Conservation (phyloP, 2,797 vertebrate species). For the Anguilla megastoma region DNA sequence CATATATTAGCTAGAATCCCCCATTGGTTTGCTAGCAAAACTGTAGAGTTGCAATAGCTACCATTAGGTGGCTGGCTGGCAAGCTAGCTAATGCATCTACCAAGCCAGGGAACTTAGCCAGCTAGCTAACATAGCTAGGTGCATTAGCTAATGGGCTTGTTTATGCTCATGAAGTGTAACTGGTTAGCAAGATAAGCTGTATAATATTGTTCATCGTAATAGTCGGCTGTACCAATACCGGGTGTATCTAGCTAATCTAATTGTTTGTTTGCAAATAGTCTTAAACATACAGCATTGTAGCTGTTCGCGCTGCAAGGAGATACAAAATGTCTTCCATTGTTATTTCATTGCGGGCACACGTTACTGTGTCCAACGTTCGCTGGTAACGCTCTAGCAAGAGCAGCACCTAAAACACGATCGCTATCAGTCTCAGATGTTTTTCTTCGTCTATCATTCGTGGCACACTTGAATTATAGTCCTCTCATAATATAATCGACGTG, state of each 20-base stretch:
- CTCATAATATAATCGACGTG: background rate
- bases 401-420: background rate
- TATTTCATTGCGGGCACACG: slow-evolving; percentile 32
- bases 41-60: background rate
- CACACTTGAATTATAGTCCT: slow-evolving; percentile 13
- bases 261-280: background rate
- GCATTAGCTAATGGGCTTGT: background rate
- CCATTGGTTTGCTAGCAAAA: background rate
- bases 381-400: background rate
- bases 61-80: background rate
- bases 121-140: background rate
- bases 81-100: background rate
- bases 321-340: slow-evolving; percentile 66
- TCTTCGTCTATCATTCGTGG: background rate
- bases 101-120: background rate
- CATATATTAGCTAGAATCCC: background rate
- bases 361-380: background rate
- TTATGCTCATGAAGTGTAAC: background rate
- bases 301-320: slow-evolving; percentile 46
- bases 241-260: background rate
- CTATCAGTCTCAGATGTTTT: slow-evolving; percentile 3
- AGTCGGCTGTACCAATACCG: too few species aligned
- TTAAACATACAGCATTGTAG: background rate
- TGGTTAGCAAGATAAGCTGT: background rate
- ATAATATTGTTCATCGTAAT: background rate